Base-by-base conservation (phyloP, 2,888 invertebrate species). In the Ryuthela nishihirai region DNA sequence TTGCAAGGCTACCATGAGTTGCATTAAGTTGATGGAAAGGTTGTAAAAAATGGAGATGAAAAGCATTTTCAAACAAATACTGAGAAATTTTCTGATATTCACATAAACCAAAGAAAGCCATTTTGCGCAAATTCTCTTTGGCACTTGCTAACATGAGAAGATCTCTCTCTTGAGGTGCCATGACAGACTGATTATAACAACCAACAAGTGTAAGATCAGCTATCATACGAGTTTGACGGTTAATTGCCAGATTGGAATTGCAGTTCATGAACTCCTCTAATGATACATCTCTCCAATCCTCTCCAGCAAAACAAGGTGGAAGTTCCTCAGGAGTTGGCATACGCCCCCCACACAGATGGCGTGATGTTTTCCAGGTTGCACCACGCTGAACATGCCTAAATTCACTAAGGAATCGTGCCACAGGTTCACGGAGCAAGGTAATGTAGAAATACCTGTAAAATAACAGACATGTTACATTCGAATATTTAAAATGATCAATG, bases 21-120 rank as follows among this genome's bases (percentile, higher is more conserved):
- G 87, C 84, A 76, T 94, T 93, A 76, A 91, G 88, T 75, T 95
- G 95, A 69, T 88, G 87, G 75, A 94, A 92, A 46, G 88, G 87
- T 45, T 62, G 64, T 69, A 90, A 87, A 75, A 92, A 93, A 62
- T 89, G 82, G 70, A 94, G 80, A 74, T 88, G 88, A 73, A 95
- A 95, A 15, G 90, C 91, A 76, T 89, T 88, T 73, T 95, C 94
- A 74, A 95, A 95, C 67, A 94, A 85, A 75, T 92, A 92, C 74
- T 93, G 93, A 24, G 67, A 67, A 4, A 66, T 70, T 32, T 72
- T 71, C 12, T 98, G 97, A 76, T 84, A 85, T 77, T 99, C 99
- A 6, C 95, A 94, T 64, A 99, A 82, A 65, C 97, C 98, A 75
- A 98, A 98, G 76, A 92, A 99, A 48, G 97, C 88, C 91, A 99